A percentile compares a stretch with the other conserved stretches of the same genome.
Evolutionary conservation across 2,888 invertebrate species (phyloP).

Genomic region (Chloroclystis v-ata): DNA sequence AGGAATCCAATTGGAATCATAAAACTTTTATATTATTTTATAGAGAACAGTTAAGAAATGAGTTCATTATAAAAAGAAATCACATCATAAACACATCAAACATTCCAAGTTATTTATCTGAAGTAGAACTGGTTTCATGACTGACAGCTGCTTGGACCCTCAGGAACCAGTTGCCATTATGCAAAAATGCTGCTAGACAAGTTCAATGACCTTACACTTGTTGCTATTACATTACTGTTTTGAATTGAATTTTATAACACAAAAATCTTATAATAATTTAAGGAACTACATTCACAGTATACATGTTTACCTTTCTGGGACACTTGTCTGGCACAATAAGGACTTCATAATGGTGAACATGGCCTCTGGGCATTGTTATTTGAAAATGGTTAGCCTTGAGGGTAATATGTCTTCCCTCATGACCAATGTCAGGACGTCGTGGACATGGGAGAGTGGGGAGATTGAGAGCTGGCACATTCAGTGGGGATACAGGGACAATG

Average conservation of each 20-base stretch:
- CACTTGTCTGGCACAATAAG: conserved; percentile 99
- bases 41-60: too few relatives aligned
- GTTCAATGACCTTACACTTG: conserved; percentile 23
- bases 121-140: conserved; percentile 14
- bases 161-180: conserved; percentile 23
- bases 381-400: conserved; percentile 99
- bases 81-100: conserved; percentile 1
- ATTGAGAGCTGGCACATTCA: conserved; percentile 82
- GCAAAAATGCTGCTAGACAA: conserved; percentile 20
- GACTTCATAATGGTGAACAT: conserved; percentile 99
- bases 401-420: conserved; percentile 97
- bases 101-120: conserved; percentile 3
- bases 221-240: conserved; percentile 15
- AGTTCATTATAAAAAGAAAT: too few relatives aligned
- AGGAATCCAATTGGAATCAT: too few relatives aligned
- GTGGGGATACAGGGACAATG: conserved; percentile 78
- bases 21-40: too few relatives aligned
- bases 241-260: conserved; percentile 4
- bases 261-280: background rate
- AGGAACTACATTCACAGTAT: background rate
- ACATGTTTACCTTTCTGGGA: conserved; percentile 89
- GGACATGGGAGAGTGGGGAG: conserved; percentile 95
- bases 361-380: conserved; percentile 98
- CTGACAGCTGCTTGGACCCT: conserved; percentile 13
- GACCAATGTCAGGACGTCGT: conserved; percentile 96